Evolutionary conservation across 2,888 invertebrate species (phyloP).

Genomic region (Auanema freiburgensis): DNA sequence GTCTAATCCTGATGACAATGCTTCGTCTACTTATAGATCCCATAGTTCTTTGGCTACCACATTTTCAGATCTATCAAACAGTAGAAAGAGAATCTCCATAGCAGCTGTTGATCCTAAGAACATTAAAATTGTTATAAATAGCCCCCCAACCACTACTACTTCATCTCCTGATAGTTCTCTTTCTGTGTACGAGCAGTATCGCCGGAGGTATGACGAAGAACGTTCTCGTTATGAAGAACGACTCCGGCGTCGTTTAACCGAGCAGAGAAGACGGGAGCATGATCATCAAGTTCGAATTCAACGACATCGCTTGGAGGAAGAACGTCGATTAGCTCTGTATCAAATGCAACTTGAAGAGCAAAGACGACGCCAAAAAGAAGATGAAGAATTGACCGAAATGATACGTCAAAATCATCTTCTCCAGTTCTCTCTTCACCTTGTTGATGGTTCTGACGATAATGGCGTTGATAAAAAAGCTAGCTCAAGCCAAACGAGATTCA

Average conservation of each 20-base stretch:
- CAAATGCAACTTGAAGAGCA: neutral
- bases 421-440: neutral
- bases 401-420: too few species aligned
- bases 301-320: constrained; percentile 5
- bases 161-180: neutral
- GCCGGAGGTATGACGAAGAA: constrained; percentile 28
- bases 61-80: too few species aligned
- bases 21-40: too few species aligned
- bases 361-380: too few species aligned
- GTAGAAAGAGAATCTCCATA: too few species aligned
- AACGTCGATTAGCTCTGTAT: constrained; percentile 1
- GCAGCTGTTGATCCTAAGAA: neutral
- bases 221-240: constrained; percentile 23
- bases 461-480: too few species aligned
- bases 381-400: too few species aligned
- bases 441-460: constrained; percentile 8
- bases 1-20: too few species aligned
- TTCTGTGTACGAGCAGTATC: constrained; percentile 22
- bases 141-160: neutral
- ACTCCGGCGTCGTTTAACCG: constrained; percentile 19
- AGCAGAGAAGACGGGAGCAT: constrained; percentile 4
- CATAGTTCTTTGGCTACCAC: too few species aligned
- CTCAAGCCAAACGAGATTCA: too few species aligned
- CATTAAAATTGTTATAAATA: neutral
- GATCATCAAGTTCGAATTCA: constrained; percentile 9